phyloP scores from a whole-genome alignment of 2,113 vertebrate species.

The Ptilonorhynchus violaceus region DNA sequence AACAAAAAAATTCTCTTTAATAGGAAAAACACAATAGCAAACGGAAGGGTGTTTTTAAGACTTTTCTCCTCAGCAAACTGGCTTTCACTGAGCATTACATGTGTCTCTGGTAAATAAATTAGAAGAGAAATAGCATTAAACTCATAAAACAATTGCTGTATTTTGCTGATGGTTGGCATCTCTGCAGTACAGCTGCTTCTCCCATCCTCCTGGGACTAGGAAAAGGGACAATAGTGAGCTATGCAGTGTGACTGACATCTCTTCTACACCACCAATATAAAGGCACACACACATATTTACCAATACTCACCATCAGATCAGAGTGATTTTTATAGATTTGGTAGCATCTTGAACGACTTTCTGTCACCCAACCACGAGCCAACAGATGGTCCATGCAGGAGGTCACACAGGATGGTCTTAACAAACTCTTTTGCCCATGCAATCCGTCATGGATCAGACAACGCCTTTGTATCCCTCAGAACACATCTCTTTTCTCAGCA shows the following conservation, averaged over 20 bases:
- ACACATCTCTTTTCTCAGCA: background rate
- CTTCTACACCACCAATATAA: background rate
- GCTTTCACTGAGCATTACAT: background rate
- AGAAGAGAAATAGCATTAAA: conserved; percentile 39
- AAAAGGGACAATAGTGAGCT: conserved; percentile 28
- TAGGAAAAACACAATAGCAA: background rate
- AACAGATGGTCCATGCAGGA: background rate
- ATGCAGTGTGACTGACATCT: background rate
- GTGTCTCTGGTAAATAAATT: conserved; percentile 22
- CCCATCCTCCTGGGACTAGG: background rate
- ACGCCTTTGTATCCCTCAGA: background rate
- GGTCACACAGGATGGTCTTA: background rate
- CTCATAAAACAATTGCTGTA: conserved; percentile 45
- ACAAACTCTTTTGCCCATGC: background rate
- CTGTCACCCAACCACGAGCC: background rate
- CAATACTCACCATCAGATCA: background rate
- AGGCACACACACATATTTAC: background rate
- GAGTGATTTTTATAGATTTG: background rate
- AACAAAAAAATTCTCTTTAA: background rate
- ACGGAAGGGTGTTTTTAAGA: background rate
- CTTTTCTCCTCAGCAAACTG: background rate
- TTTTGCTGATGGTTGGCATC: conserved; percentile 52
- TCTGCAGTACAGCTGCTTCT: conserved; percentile 44
- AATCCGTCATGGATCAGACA: background rate
- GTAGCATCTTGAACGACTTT: background rate